Conservation (phyloP, 2,113 vertebrate genomes). For the Butorides virescens region DNA sequence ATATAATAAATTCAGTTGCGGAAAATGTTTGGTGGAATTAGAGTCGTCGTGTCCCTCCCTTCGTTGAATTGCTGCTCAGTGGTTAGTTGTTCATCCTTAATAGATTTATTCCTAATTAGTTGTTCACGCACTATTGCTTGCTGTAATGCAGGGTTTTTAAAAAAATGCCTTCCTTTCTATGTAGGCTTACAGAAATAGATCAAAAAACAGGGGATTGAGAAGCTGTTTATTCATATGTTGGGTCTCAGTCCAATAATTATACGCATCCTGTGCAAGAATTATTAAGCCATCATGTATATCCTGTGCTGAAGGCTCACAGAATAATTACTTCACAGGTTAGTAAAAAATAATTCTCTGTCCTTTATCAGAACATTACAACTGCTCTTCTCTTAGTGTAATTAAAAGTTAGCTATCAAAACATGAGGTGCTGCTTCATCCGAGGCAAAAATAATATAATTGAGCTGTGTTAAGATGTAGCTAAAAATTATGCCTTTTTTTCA, state of each 20-base stretch:
- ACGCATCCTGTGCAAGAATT: not conserved
- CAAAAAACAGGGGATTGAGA: not conserved
- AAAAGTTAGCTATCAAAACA: not conserved
- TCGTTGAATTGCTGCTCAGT: not conserved
- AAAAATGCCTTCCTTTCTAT: not conserved
- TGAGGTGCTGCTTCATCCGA: not conserved
- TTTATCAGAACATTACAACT: not conserved
- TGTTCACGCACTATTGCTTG: not conserved
- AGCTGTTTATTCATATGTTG: not conserved
- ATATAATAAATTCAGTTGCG: not conserved
- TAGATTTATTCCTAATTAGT: not conserved
- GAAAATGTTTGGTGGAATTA: not conserved
- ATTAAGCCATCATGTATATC: not conserved
- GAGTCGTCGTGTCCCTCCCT: not conserved
- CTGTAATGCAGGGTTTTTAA: not conserved
- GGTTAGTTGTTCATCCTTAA: not conserved
- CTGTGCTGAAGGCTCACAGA: not conserved
- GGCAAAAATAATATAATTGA: not conserved
- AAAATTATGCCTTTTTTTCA: not conserved
- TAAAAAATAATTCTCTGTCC: not conserved
- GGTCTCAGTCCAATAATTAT: not conserved
- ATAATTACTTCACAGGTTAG: not conserved
- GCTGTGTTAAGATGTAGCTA: not conserved
- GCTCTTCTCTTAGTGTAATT: not conserved
- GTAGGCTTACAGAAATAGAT: not conserved